Percentiles rank a stretch among this genome's conserved stretches.
phyloP scores from a whole-genome alignment of 2,888 invertebrate species.

The Microctonus aethiopoides region DNA sequence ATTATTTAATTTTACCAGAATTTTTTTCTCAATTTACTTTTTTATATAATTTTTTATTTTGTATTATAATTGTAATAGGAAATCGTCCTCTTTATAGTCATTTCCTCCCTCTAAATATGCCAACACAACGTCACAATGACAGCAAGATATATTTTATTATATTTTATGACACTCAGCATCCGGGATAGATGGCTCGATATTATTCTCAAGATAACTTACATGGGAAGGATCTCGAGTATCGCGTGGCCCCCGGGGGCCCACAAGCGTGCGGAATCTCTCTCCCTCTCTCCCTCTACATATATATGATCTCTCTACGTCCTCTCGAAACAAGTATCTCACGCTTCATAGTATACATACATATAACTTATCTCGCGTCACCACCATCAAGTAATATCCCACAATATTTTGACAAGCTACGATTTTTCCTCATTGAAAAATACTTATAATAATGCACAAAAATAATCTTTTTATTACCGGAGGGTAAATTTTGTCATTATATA shows the following conservation, averaged over 20 bases:
- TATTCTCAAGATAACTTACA: slow-evolving; percentile 28
- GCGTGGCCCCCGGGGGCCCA: slow-evolving; percentile 29
- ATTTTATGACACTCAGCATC: slow-evolving; percentile 16
- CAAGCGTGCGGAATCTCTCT: neutral
- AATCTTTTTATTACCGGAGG: neutral
- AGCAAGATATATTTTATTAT: slow-evolving; percentile 17
- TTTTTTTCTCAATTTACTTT: too few species aligned
- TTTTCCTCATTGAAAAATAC: slow-evolving; percentile 21
- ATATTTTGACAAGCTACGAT: slow-evolving; percentile 37
- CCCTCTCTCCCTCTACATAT: neutral
- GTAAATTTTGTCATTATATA: too few species aligned
- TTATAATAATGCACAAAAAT: neutral
- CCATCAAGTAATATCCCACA: slow-evolving; percentile 17
- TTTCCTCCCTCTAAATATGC: neutral
- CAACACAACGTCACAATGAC: neutral
- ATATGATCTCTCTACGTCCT: slow-evolving; percentile 33
- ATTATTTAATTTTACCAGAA: too few species aligned
- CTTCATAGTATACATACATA: slow-evolving; percentile 22
- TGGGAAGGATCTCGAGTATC: slow-evolving; percentile 31
- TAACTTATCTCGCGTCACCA: slow-evolving; percentile 19
- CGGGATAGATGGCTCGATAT: slow-evolving; percentile 21
- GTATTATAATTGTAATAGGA: too few species aligned
- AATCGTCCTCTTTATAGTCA: neutral
- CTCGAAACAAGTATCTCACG: slow-evolving; percentile 47
- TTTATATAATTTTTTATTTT: too few species aligned